A percentile compares a stretch with the other conserved stretches of the same genome.
phyloP scores from a whole-genome alignment of 2,797 vertebrate species.

The Telmatherina bonti region DNA sequence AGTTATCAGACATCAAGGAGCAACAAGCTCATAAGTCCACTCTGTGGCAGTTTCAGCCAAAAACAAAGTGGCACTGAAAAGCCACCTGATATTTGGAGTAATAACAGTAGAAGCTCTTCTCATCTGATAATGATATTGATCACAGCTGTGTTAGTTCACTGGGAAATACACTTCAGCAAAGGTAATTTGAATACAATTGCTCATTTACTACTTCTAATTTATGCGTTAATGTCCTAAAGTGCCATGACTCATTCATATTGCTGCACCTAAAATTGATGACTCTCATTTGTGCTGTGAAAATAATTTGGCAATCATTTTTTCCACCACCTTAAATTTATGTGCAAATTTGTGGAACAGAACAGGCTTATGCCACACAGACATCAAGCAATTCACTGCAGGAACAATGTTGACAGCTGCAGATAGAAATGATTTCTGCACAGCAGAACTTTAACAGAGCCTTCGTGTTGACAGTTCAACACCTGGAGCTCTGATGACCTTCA shows the following conservation, averaged over 20 bases:
- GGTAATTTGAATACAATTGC: constrained; percentile 32
- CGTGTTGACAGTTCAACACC: constrained; percentile 24
- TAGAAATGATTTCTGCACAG: not conserved
- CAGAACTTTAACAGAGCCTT: constrained; percentile 6
- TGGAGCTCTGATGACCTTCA: constrained; percentile 16
- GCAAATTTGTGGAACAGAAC: constrained; percentile 1
- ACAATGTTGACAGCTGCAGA: constrained; percentile 13
- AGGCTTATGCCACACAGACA: not conserved
- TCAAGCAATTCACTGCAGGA: not conserved
- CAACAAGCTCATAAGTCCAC: not conserved
- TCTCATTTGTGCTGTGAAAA: not conserved
- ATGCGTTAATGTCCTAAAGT: constrained; percentile 19
- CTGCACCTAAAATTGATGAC: constrained; percentile 17
- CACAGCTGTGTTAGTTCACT: constrained; percentile 27
- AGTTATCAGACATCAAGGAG: constrained; percentile 3
- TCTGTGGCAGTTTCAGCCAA: not conserved
- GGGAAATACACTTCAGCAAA: constrained; percentile 28
- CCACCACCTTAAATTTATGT: not conserved
- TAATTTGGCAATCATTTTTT: constrained; percentile 1
- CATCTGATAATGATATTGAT: constrained; percentile 22
- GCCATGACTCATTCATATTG: constrained; percentile 38
- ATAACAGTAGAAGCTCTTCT: constrained; percentile 38
- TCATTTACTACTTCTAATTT: constrained; percentile 45
- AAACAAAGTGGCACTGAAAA: constrained; percentile 12
- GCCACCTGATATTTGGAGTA: constrained; percentile 30